Evolutionary conservation across 2,113 vertebrate species (phyloP).

Genomic region (Chamaetylas fuelleborni): DNA sequence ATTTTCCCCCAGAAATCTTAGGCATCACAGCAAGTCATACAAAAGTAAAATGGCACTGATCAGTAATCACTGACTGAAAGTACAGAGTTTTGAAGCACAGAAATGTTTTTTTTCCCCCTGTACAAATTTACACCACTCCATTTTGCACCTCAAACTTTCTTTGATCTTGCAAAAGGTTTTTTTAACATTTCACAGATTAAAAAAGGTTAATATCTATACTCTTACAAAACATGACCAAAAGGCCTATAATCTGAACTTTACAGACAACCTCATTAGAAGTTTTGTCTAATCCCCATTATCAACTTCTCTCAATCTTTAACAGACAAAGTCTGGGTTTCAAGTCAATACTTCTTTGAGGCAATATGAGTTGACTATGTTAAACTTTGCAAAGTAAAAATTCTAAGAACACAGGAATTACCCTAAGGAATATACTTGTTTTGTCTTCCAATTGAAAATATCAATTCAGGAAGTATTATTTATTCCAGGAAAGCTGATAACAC

Average conservation of each 20-base stretch:
- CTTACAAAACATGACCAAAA: neutral
- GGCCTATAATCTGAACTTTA: neutral
- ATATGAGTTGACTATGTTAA: neutral
- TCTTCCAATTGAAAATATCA: neutral
- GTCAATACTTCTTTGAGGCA: neutral
- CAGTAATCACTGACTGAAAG: neutral
- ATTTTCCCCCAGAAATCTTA: neutral
- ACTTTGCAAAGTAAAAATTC: neutral
- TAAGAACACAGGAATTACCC: neutral
- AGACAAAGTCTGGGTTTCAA: neutral
- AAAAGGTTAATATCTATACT: neutral
- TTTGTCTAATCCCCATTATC: neutral
- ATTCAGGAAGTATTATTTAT: neutral
- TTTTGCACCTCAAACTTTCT: neutral
- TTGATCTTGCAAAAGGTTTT: neutral
- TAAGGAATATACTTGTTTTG: neutral
- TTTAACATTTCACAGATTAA: neutral
- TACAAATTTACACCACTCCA: neutral
- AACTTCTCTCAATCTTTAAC: neutral
- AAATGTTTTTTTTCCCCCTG: rapidly evolving
- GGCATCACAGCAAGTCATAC: neutral
- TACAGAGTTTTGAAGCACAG: neutral
- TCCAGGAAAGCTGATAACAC: neutral
- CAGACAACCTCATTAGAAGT: neutral
- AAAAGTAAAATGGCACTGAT: neutral